Evolutionary conservation across 2,113 vertebrate species (phyloP), one percentile per base, ranked within the genome.

Genomic region (Macquaria australasica): DNA sequence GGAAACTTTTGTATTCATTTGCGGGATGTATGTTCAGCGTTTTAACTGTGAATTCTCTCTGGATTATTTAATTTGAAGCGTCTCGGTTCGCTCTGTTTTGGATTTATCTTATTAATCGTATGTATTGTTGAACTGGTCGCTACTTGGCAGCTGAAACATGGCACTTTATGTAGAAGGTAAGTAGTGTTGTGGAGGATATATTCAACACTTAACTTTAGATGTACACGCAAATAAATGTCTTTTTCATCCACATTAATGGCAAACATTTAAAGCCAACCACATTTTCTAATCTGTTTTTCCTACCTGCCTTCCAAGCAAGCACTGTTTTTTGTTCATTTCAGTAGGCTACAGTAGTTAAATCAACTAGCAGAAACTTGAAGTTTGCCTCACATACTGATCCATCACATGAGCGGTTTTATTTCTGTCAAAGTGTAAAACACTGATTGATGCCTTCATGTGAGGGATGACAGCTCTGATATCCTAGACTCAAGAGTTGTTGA

Each of bases 161-260:
- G 79, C 90, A 90, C 62, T 94, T 89, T 95, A 90, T 84, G 12
- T 95, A 21, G 74, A 92, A 93, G 90, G 95, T 96, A 90, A 94
- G 95, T 85, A 25, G 31, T 63, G 39, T 20, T 63, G 20, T 41
- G 14, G 9, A 67, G 39, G 21, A 2, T 55, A 1, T 37, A 34
- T 39, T 74, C 10, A 59, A 5, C 39, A 59, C n/a, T 43, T 5
- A 20, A 3, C 15, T 5, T 11, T 14, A 5, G 18, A 15, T 39
- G 11, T 55, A 37, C 50, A 72, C 12, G 31, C 39, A 15, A 14
- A 56, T 41, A 8, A 18, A 6, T 10, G 63, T 56, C 37, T 37
- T 37, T 28, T 16, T 58, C 18, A 10, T 14, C 63, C 18, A 67
- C 8, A 31, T 31, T 20, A 20, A 50, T 69, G 45, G 1, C 8